phyloP scores from a whole-genome alignment of 1,140 invertebrate species.

The Conus ventricosus region DNA sequence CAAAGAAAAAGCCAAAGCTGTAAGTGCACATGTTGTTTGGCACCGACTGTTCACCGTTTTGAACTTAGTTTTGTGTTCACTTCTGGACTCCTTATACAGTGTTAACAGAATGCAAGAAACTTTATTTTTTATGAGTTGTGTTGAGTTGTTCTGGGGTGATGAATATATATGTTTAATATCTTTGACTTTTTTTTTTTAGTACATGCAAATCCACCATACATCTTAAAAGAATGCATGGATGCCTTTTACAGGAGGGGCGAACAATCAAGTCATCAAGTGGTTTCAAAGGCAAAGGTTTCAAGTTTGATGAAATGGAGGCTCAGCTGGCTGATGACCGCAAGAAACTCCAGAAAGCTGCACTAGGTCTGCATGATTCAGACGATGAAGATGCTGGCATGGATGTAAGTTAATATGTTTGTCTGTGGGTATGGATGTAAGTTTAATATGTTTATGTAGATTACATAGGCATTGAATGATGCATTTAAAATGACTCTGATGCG shows the following conservation, averaged over 20 bases:
- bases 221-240: neutral
- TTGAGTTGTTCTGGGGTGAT: too few species aligned
- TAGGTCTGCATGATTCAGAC: conserved; percentile 95
- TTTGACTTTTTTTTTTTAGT: too few species aligned
- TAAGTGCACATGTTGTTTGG: conserved; percentile 77
- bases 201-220: too few species aligned
- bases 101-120: neutral
- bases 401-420: conserved; percentile 60
- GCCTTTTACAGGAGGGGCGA: conserved; percentile 82
- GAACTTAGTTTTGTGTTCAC: too few species aligned
- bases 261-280: conserved; percentile 92
- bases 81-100: neutral
- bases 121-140: too few species aligned
- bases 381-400: conserved; percentile 98
- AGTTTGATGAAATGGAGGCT: conserved; percentile 99
- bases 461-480: neutral
- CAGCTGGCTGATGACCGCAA: conserved; percentile 92
- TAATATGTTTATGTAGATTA: neutral
- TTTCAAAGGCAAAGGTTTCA: conserved; percentile 98
- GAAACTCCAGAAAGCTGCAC: conserved; percentile 97
- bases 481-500: neutral
- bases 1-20: conserved; percentile 89
- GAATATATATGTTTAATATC: too few species aligned
- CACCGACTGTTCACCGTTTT: neutral
- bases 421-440: conserved; percentile 60